Base-by-base conservation (phyloP, 2,113 vertebrate genomes). In the Emberiza fucata region DNA sequence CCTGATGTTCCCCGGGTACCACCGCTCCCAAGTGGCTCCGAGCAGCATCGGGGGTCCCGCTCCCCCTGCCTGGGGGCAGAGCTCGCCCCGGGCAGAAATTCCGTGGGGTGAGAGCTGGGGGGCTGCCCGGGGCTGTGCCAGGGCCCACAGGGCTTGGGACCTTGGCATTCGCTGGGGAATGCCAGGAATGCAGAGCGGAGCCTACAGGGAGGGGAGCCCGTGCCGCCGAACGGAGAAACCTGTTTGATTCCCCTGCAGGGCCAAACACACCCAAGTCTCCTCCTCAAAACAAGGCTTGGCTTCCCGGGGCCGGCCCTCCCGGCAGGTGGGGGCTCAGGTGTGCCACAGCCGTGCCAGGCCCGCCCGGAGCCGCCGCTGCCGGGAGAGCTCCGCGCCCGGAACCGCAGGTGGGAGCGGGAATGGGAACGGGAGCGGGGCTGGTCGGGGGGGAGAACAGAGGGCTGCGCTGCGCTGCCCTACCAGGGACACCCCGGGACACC, bases 171-270 rank as follows among this genome's bases (percentile, higher is more conserved):
- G 57, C 78, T 1, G 88, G 90, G 24, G 95, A 96, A 97, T 97
- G 96, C 8, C 44, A 95, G 95, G 98, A 98, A 98, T 98, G 97
- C 77, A 37, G 93, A 96, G 96, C 54, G 82, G 93, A 97, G 90
- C 96, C 91, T 12, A 4, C 31, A 63, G 93, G 90, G 90, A 94
- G 93, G 95, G 79, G 88, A 92, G 65, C 33, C 64, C 35, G 2
- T 14, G 75, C 45, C 8, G 23, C 75, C 40, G 45, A 35, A 97
- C 5, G 64, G 97, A 97, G 97, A 96, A 98, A 98, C 98, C 98
- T 98, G 98, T 98, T 98, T 98, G 97, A 95, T 95, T 98, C 96
- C 96, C 94, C 94, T 42, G 82, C 77, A 96, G 96, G 97, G 96
- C 70, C 8, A 89, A 96, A 96, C 86, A 97, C 97, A 98, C 97